Evolutionary conservation across 1,140 invertebrate species (phyloP).

Genomic region (Lanistes nyassanus): DNA sequence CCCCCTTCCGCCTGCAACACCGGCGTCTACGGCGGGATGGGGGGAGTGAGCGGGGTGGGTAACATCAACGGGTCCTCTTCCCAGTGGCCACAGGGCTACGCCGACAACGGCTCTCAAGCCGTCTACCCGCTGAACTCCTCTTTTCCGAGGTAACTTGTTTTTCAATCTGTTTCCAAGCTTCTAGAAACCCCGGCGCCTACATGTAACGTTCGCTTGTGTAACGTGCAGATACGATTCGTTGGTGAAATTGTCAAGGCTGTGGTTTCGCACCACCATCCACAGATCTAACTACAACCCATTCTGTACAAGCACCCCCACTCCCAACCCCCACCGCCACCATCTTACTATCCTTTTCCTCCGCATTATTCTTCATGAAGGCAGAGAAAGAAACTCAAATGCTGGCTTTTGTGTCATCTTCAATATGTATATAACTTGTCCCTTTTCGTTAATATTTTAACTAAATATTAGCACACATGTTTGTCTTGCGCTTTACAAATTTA

Average conservation of each 20-base stretch:
- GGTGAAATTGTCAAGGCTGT: neutral
- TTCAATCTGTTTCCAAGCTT: neutral
- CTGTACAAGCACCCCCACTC: too few relatives aligned
- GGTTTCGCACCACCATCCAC: neutral
- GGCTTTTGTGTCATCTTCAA: too few relatives aligned
- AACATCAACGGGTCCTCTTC: constrained; percentile 15
- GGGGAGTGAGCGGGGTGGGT: constrained; percentile 9
- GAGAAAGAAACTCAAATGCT: too few relatives aligned
- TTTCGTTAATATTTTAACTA: too few relatives aligned
- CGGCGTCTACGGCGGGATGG: constrained; percentile 42
- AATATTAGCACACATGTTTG: too few relatives aligned
- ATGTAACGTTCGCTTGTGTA: neutral
- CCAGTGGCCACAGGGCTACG: constrained; percentile 52
- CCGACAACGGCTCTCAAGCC: constrained; percentile 44
- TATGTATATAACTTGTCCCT: too few relatives aligned
- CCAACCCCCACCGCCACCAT: too few relatives aligned
- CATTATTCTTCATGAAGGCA: too few relatives aligned
- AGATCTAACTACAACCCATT: too few relatives aligned
- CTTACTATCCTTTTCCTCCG: too few relatives aligned
- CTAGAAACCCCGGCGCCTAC: neutral
- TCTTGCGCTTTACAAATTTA: too few relatives aligned
- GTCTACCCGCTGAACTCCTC: constrained; percentile 42
- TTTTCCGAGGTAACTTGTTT: constrained; percentile 36
- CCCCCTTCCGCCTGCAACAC: constrained; percentile 42
- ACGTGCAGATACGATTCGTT: neutral